Evolutionary conservation across 2,797 vertebrate genomes (phyloP), one percentile per base, ranked within the genome.

Genomic region (Falco cherrug): DNA sequence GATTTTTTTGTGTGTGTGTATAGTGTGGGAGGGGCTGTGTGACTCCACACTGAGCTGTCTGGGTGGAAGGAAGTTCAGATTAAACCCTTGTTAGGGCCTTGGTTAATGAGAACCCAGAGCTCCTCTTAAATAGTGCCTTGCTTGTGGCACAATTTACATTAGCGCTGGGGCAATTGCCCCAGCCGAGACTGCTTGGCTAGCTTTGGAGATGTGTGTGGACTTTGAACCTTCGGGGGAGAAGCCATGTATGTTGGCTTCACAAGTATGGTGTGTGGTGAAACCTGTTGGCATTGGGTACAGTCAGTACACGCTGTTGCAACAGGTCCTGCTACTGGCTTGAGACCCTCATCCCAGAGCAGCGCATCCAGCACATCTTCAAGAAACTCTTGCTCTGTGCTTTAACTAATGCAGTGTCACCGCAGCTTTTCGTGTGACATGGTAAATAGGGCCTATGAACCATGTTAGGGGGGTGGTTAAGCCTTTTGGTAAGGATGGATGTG

Each of bases 51-150:
- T 47, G 89, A 92, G 47, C 67, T 3, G 77, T 56, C 91, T 80
- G 74, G 59, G 78, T 78, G 82, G 92, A 76, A 95, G 96, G 94
- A 96, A 94, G 51, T 65, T 45, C 22, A 33, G 35, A 75, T 74
- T 51, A 81, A 84, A 78, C 37, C 90, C 37, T 54, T 35, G 26
- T 65, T 60, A 77, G 53, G 13, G 26, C 75, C 37, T 13, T 35
- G 76, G 64, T 90, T 89, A 94, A 95, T 84, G 71, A 68, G 76
- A 84, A 80, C 37, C 71, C 35, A 13, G 80, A 57, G 57, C 75
- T 81, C 19, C 76, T 91, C 37, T 43, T 33, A 65, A 76, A 13
- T 3, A 47, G 41, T 0, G 10, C 69, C 59, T 91, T 16, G 37
- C 74, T 70, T 16, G 16, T 11, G 71, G 31, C 28, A 7, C 25